These are phyloP conservation scores for Sebastes ruberrimus DNA, from an alignment of 2,797 vertebrate genomes.

Conservation along the genomic window DNA sequence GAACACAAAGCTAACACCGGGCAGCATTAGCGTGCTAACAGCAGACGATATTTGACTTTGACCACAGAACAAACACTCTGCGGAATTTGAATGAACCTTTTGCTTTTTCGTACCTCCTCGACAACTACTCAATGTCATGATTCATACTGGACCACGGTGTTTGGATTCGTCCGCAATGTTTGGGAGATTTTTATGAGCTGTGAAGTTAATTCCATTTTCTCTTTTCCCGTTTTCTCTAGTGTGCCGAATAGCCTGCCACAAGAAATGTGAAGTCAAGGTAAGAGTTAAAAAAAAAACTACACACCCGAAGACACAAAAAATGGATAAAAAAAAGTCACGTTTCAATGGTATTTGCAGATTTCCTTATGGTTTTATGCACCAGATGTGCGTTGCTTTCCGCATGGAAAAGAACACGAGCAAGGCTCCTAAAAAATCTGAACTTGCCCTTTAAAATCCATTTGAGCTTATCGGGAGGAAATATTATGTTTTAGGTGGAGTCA, in stretches of 20 bases:
- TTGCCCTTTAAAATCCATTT: constrained; percentile 34
- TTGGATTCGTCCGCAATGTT: constrained; percentile 15
- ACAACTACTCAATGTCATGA: constrained; percentile 35
- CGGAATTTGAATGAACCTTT: constrained; percentile 39
- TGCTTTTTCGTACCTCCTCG: constrained; percentile 35
- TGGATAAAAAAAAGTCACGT: neutral
- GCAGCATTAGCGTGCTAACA: constrained; percentile 31
- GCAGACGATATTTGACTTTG: constrained; percentile 61
- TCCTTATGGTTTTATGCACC: neutral
- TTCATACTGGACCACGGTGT: constrained; percentile 20
- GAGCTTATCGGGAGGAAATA: constrained; percentile 55
- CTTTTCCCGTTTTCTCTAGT: constrained; percentile 74
- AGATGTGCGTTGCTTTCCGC: neutral
- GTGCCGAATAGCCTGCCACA: constrained; percentile 91
- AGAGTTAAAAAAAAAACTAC: constrained; percentile 56
- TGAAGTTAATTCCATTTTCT: constrained; percentile 36
- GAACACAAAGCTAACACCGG: constrained; percentile 26
- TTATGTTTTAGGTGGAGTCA: constrained; percentile 47
- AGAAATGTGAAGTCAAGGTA: constrained; percentile 96
- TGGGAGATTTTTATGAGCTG: constrained; percentile 35
- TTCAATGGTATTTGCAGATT: neutral
- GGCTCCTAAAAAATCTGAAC: neutral
- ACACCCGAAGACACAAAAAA: neutral
- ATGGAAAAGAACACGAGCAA: neutral
- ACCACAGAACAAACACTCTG: constrained; percentile 64